Evolutionary conservation across 2,888 invertebrate genomes (phyloP).

Genomic region (Malthinus flaveolus): DNA sequence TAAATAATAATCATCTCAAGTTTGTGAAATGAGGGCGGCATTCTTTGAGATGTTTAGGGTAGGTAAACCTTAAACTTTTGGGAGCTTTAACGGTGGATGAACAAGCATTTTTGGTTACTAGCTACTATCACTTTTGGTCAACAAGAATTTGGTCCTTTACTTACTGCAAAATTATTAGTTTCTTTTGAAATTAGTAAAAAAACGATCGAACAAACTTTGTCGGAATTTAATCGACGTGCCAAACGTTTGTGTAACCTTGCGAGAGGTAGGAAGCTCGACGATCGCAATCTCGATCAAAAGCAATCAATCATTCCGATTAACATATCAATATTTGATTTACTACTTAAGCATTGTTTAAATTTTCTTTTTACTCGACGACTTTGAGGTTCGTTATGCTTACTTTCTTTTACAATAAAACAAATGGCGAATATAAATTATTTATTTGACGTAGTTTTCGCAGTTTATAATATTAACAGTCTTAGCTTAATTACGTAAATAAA

Average conservation of each 20-base stretch:
- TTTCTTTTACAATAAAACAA: slow-evolving; percentile 15
- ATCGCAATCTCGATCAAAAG: background rate
- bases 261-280: background rate
- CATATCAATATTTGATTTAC: background rate
- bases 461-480: slow-evolving; percentile 53
- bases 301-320: slow-evolving; percentile 4
- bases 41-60: too few relatives aligned
- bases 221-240: slow-evolving; percentile 2
- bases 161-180: too few relatives aligned
- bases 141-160: too few relatives aligned
- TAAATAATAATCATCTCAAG: too few relatives aligned
- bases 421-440: slow-evolving; percentile 28
- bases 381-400: background rate
- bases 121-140: too few relatives aligned
- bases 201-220: background rate
- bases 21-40: too few relatives aligned
- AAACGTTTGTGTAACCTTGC: background rate
- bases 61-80: too few relatives aligned
- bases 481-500: slow-evolving; percentile 39
- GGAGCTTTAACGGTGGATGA: too few relatives aligned
- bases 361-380: background rate
- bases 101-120: too few relatives aligned
- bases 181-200: too few relatives aligned
- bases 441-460: slow-evolving; percentile 33
- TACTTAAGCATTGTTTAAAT: slow-evolving; percentile 1